Percentiles rank a stretch among this genome's conserved stretches.
These are phyloP conservation scores for Dioctria rufipes DNA, from an alignment of 2,888 invertebrate species.

Conservation along the genomic window DNA sequence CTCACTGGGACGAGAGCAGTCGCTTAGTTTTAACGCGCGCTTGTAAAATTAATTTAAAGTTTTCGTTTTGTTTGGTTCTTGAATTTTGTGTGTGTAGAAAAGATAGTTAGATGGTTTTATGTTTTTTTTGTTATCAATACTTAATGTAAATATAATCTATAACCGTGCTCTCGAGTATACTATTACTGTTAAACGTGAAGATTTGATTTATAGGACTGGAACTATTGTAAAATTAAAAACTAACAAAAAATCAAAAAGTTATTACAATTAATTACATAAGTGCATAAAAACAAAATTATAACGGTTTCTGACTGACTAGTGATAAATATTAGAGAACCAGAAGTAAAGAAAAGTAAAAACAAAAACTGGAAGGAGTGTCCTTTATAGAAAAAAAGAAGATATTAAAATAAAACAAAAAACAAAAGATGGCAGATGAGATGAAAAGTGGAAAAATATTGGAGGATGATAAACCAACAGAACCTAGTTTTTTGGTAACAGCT, in stretches of 20 bases:
- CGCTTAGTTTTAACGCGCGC: slow-evolving; percentile 20
- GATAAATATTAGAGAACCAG: too few relatives aligned
- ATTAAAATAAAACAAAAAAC: not conserved
- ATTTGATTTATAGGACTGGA: too few relatives aligned
- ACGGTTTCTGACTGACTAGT: not conserved
- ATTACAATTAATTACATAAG: not conserved
- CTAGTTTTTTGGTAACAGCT: slow-evolving; percentile 58
- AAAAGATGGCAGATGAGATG: slow-evolving; percentile 13
- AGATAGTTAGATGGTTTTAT: too few relatives aligned
- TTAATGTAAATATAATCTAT: too few relatives aligned
- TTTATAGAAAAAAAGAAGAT: not conserved
- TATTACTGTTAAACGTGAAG: too few relatives aligned
- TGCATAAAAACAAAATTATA: not conserved
- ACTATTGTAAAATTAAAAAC: too few relatives aligned
- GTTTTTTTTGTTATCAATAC: too few relatives aligned
- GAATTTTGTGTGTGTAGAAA: not conserved
- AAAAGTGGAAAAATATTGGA: slow-evolving; percentile 23
- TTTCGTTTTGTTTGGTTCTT: not conserved
- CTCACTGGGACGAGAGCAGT: slow-evolving; percentile 32
- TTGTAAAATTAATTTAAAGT: not conserved
- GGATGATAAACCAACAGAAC: slow-evolving; percentile 47
- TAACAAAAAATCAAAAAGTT: too few relatives aligned
- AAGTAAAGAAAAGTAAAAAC: not conserved
- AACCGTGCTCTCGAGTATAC: too few relatives aligned
- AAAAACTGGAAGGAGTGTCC: not conserved